These are phyloP conservation scores for Muricea muricata DNA, from an alignment of 92 coral and sea anemone species.

Conservation along the genomic window DNA sequence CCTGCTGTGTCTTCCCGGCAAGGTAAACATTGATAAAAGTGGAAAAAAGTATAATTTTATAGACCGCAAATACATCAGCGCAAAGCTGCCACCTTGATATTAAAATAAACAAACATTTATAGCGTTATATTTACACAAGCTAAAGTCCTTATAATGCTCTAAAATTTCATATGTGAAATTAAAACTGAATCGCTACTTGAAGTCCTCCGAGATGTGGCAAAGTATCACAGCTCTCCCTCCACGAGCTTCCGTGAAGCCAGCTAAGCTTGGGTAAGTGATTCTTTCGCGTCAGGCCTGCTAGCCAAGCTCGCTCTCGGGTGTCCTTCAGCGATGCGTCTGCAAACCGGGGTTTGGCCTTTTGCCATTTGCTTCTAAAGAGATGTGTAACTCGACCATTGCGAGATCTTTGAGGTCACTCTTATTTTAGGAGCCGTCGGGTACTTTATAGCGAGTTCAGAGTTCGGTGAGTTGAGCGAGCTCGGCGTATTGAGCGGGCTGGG, in stretches of 20 bases:
- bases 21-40: too few relatives aligned
- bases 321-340: slow-evolving; percentile 20
- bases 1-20: too few relatives aligned
- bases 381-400: slow-evolving; percentile 49
- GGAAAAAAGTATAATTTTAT: slow-evolving; percentile 22
- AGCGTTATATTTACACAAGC: slow-evolving; percentile 37
- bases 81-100: slow-evolving; percentile 31
- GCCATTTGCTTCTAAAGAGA: slow-evolving; percentile 29
- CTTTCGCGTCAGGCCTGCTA: not conserved
- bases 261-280: not conserved
- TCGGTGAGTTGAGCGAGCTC: not conserved
- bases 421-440: slow-evolving; percentile 9
- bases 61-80: not conserved
- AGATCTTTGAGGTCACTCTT: slow-evolving; percentile 40
- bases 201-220: not conserved
- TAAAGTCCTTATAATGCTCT: not conserved
- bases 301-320: slow-evolving; percentile 4
- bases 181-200: not conserved
- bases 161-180: not conserved
- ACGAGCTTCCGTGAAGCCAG: not conserved
- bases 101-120: slow-evolving; percentile 33
- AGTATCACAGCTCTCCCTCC: not conserved
- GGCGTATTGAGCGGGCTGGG: too few relatives aligned
- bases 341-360: slow-evolving; percentile 9
- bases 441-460: not conserved